These are phyloP conservation scores for Scolopax bukidnonensis DNA, from an alignment of 2,797 vertebrate genomes.

Conservation along the genomic window DNA sequence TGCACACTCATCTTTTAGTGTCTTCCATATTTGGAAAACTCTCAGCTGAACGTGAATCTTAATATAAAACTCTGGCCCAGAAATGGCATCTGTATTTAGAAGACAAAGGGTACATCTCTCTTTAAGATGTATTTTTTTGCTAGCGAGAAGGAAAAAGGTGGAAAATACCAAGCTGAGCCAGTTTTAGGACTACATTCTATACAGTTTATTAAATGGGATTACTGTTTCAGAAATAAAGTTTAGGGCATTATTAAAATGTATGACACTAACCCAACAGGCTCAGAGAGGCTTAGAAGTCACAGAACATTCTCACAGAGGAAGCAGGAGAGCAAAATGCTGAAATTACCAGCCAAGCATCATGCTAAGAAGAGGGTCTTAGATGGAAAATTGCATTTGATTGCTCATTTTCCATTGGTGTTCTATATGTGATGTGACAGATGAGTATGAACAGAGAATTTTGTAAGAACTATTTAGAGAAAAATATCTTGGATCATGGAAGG, in stretches of 20 bases:
- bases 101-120: conserved; percentile 14
- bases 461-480: neutral
- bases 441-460: neutral
- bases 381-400: neutral
- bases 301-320: neutral
- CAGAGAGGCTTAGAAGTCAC: neutral
- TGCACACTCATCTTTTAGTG: neutral
- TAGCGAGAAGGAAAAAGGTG: neutral
- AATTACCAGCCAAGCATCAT: neutral
- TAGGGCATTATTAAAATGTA: neutral
- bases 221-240: neutral
- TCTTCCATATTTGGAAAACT: conserved; percentile 27
- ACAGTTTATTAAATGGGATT: neutral
- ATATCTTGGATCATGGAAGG: neutral
- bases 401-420: neutral
- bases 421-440: neutral
- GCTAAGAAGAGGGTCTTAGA: neutral
- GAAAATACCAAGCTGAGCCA: conserved; percentile 5
- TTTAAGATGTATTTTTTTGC: neutral
- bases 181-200: neutral
- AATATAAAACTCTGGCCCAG: conserved; percentile 47
- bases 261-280: neutral
- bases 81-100: conserved; percentile 62
- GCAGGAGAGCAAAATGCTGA: neutral
- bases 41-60: neutral